A percentile compares a stretch with the other conserved stretches of the same genome.
These are phyloP conservation scores for Caenorhabditis imperialis DNA, from an alignment of 2,888 invertebrate genomes.

Conservation along the genomic window DNA sequence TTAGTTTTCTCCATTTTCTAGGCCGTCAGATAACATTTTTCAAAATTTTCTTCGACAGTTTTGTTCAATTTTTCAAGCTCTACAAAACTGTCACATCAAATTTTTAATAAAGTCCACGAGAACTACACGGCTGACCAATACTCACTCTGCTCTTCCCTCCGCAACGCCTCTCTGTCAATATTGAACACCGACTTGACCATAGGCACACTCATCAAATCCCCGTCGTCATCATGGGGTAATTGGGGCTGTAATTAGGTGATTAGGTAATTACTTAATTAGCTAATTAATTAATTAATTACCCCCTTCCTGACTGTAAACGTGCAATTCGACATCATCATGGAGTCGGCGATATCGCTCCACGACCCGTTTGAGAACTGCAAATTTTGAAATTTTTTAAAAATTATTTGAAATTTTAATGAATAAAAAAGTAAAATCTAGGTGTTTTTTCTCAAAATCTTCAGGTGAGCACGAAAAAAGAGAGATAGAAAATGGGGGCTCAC, in stretches of 20 bases:
- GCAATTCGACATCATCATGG: constrained; percentile 58
- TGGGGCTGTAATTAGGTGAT: constrained; percentile 24
- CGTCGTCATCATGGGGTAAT: constrained; percentile 48
- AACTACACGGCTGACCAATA: no score
- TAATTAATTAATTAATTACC: no score
- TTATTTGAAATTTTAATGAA: no score
- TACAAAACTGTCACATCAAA: no score
- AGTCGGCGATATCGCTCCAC: constrained; percentile 64
- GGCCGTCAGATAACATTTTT: no score
- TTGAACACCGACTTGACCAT: constrained; percentile 52
- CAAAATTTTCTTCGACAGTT: no score
- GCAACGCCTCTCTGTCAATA: constrained; percentile 59
- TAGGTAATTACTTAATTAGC: no score
- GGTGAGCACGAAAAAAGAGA: constrained; percentile 16
- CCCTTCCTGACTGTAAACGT: constrained; percentile 58
- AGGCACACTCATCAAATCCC: constrained; percentile 58
- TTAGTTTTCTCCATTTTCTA: no score
- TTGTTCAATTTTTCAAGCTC: no score
- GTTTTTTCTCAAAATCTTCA: no score
- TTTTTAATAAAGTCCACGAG: no score
- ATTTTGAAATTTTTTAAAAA: constrained; percentile 1
- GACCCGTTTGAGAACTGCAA: constrained; percentile 65
- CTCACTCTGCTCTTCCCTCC: constrained; percentile 60
- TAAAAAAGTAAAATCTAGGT: constrained; percentile 6
- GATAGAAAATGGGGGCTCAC: constrained; percentile 18